These are phyloP conservation scores for Siniperca scherzeri DNA, from an alignment of 2,797 vertebrate species.

Conservation along the genomic window DNA sequence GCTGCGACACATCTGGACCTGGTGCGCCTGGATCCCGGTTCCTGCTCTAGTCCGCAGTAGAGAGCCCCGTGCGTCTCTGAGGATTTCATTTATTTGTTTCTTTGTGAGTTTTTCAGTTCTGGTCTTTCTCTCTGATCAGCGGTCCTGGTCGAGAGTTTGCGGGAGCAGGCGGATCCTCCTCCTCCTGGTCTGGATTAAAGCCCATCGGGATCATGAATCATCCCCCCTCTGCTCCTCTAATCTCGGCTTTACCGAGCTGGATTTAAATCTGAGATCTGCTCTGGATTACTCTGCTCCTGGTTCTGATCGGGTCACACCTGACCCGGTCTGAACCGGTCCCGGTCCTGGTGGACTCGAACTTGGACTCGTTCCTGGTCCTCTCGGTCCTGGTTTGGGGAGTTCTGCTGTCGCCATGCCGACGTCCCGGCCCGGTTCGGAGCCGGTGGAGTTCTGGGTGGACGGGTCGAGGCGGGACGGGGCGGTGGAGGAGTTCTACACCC, in stretches of 20 bases:
- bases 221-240: slow-evolving; percentile 60
- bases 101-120: slow-evolving; percentile 1
- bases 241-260: slow-evolving; percentile 68
- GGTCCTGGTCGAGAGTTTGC: slow-evolving; percentile 51
- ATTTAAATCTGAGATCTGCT: slow-evolving; percentile 67
- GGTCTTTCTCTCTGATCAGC: slow-evolving; percentile 19
- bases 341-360: not conserved
- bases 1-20: slow-evolving; percentile 68
- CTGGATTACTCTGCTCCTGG: slow-evolving; percentile 66
- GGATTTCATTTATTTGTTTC: not conserved
- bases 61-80: not conserved
- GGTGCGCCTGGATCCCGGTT: slow-evolving; percentile 36
- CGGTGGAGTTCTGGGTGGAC: slow-evolving; percentile 91
- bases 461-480: slow-evolving; percentile 87
- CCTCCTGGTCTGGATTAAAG: slow-evolving; percentile 63
- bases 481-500: slow-evolving; percentile 88
- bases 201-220: slow-evolving; percentile 68
- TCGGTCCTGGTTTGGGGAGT: slow-evolving; percentile 34
- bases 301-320: slow-evolving; percentile 58
- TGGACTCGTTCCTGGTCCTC: slow-evolving; percentile 4
- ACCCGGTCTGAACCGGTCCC: slow-evolving; percentile 34
- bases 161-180: slow-evolving; percentile 45
- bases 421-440: slow-evolving; percentile 81
- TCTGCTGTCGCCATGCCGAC: slow-evolving; percentile 84
- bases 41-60: slow-evolving; percentile 13